phyloP scores from a whole-genome alignment of 1,140 invertebrate species.

The Ips typographus region DNA sequence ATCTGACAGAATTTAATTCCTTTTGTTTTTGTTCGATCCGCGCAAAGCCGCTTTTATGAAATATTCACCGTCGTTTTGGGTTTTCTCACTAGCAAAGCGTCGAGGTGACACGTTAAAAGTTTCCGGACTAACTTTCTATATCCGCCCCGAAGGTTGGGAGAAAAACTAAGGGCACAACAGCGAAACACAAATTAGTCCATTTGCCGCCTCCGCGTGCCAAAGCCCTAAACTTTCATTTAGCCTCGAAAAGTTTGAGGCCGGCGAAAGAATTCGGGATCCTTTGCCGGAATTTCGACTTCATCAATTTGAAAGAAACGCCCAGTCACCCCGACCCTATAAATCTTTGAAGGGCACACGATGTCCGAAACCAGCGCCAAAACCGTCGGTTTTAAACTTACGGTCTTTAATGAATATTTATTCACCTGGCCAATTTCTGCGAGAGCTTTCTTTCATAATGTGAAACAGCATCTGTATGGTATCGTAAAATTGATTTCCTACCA shows the following conservation, averaged over 20 bases:
- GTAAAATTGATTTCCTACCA: no score
- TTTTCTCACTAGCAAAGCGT: no score
- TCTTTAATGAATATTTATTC: constrained; percentile 6
- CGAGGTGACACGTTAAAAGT: no score
- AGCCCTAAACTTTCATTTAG: constrained; percentile 15
- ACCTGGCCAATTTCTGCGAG: neutral
- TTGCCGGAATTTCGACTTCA: constrained; percentile 5
- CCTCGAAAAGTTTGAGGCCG: neutral
- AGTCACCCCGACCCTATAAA: constrained; percentile 10
- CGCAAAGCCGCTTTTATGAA: no score
- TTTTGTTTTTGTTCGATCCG: no score
- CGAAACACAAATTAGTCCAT: constrained; percentile 10
- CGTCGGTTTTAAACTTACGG: neutral
- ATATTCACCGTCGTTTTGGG: no score
- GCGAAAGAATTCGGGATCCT: constrained; percentile 2
- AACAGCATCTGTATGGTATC: no score
- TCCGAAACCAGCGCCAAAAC: constrained; percentile 3
- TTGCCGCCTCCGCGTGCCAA: neutral
- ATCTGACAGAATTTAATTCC: no score
- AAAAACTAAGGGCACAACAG: neutral
- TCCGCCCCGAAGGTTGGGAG: neutral
- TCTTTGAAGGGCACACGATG: constrained; percentile 1
- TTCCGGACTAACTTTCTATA: neutral
- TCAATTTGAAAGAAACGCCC: constrained; percentile 12
- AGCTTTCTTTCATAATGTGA: neutral